Base-by-base conservation (phyloP, 2,888 invertebrate species). In the Orgyia antiqua region DNA sequence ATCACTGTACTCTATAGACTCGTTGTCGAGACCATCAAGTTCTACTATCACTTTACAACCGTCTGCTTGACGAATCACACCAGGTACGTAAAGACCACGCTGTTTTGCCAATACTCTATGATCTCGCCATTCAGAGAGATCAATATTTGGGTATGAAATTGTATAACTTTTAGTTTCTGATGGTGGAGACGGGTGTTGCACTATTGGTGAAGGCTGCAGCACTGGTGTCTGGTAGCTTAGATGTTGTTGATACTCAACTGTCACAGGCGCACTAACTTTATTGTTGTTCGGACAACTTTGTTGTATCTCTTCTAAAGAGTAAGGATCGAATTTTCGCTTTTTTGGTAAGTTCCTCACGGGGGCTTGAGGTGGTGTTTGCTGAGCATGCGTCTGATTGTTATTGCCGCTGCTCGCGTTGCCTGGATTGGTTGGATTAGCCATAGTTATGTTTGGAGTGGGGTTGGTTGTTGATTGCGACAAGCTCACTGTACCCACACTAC, bases 51-150 rank as follows among this genome's bases (percentile, higher is more conserved):
- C 90, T 60, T 92, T 92, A 49, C 90, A 89, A 36, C 88, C 88
- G 20, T 87, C 87, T 18, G 93, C 93, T 60, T 91, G 90, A 23
- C 93, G 91, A 52, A 98, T 97, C 35, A 95, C 93, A 31, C 97
- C 98, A 5, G 97, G 95, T 53, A 94, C 91, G 78, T 95, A 96
- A 56, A 92, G 88, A 39, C 91, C 91, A 45, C 93, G 91, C 63
- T 92, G 91, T 69, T 94, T 94, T 23, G 97, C 98, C 54, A 98
- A 87, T 38, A 98, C 95, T 55, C 97, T 88, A 70, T 97, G 96
- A 64, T 95, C 94, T 52, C 92, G 91, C 98, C 98, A 98, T 79
- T 98, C 97, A 59, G 92, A 93, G 53, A 98, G 88, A 84, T 98
- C 96, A 46, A 98, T 89, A 55, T 88, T 86, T 8, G 90, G 90